Conservation (phyloP, 2,113 vertebrate species). For the Cinclus mexicanus region DNA sequence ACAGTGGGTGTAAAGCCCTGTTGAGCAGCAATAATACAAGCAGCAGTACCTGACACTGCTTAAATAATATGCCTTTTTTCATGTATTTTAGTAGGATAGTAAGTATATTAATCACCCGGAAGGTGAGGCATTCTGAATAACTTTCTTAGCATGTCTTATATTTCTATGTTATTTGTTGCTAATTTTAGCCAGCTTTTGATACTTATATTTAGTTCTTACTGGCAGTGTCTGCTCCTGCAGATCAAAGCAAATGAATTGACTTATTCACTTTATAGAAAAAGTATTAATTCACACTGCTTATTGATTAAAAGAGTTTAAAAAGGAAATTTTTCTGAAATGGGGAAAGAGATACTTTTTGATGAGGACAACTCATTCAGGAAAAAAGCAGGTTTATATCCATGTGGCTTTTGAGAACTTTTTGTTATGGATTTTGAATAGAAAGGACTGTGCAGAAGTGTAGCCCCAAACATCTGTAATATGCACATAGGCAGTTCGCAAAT, state of each 20-base stretch:
- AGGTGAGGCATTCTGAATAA: not conserved
- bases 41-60: not conserved
- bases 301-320: not conserved
- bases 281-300: not conserved
- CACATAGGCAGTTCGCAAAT: not conserved
- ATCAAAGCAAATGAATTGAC: not conserved
- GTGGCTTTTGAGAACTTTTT: not conserved
- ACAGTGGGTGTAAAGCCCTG: not conserved
- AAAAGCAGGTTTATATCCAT: not conserved
- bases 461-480: not conserved
- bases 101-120: not conserved
- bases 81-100: not conserved
- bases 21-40: not conserved
- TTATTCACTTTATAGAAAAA: not conserved
- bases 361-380: not conserved
- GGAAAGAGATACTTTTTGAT: not conserved
- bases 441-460: not conserved
- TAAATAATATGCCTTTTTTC: not conserved
- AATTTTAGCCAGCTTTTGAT: conserved; percentile 7
- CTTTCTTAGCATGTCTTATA: not conserved
- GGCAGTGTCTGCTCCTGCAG: not conserved
- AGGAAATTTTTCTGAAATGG: not conserved
- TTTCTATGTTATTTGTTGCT: not conserved
- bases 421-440: not conserved
- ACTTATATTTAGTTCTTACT: not conserved